phyloP scores from a whole-genome alignment of 37 sponge, comb jelly and placozoan species.

The Haliclona indistincta region DNA sequence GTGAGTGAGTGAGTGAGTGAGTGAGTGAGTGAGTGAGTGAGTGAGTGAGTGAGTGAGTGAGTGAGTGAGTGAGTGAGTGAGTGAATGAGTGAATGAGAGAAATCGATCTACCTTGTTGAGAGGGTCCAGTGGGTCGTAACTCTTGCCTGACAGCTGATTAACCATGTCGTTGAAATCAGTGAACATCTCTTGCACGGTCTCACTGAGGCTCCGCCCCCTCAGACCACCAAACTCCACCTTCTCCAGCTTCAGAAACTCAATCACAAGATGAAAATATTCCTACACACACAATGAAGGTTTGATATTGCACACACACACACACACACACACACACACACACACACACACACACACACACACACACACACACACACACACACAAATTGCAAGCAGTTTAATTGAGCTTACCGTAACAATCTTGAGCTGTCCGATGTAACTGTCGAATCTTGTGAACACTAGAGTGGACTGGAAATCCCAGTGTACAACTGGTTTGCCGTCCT shows the following conservation, averaged over 20 bases:
- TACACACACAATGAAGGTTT: constrained; percentile 8
- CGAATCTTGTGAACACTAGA: constrained; percentile 80
- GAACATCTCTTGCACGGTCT: constrained; percentile 73
- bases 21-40: no score
- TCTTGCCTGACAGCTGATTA: constrained; percentile 56
- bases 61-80: no score
- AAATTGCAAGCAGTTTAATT: no score
- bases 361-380: neutral
- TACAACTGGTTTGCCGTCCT: constrained; percentile 31
- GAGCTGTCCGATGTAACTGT: constrained; percentile 70
- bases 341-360: neutral
- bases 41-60: no score
- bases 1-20: no score
- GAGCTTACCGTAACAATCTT: constrained; percentile 69
- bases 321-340: neutral
- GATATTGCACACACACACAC: neutral
- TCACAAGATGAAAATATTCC: constrained; percentile 75
- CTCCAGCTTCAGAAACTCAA: constrained; percentile 86
- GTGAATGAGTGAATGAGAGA: neutral
- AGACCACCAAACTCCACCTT: constrained; percentile 92
- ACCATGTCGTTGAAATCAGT: constrained; percentile 79
- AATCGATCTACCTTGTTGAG: constrained; percentile 54
- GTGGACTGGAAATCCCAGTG: constrained; percentile 84
- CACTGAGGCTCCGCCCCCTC: constrained; percentile 75
- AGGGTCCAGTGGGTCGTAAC: constrained; percentile 83